A percentile compares a stretch with the other conserved stretches of the same genome.
Conservation (phyloP, 1,140 invertebrate species). For the Panulirus ornatus region DNA sequence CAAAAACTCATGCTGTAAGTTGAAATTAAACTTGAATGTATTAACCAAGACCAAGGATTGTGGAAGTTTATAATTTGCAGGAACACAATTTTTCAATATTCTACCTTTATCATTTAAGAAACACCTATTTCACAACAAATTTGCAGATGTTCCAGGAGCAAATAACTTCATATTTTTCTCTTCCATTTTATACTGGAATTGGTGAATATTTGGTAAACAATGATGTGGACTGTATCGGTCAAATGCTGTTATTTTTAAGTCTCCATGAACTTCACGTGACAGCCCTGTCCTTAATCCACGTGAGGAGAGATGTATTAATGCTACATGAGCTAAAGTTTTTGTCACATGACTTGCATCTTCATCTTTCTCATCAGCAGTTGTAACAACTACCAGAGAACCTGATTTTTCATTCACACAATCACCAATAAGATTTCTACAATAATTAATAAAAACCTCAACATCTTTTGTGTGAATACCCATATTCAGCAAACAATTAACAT, state of each 20-base stretch:
- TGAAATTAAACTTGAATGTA: too few species aligned
- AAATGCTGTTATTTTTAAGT: constrained; percentile 28
- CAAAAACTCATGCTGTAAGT: too few species aligned
- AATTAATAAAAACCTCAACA: constrained; percentile 37
- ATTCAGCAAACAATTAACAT: constrained; percentile 27
- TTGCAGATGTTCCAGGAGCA: constrained; percentile 56
- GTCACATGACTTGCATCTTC: constrained; percentile 34
- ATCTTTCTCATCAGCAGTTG: constrained; percentile 32
- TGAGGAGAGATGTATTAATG: constrained; percentile 19
- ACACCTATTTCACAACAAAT: constrained; percentile 18
- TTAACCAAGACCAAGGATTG: too few species aligned
- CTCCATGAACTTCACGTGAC: constrained; percentile 48
- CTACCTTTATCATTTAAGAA: neutral
- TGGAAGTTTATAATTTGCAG: too few species aligned
- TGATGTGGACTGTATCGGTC: constrained; percentile 8
- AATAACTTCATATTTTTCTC: constrained; percentile 58
- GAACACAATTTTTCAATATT: neutral
- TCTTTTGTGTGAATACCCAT: constrained; percentile 15
- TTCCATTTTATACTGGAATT: constrained; percentile 60
- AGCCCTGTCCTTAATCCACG: constrained; percentile 34
- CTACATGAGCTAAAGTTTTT: constrained; percentile 18
- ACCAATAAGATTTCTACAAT: constrained; percentile 40
- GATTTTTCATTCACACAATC: neutral
- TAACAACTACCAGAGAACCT: constrained; percentile 35
- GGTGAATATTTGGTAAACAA: constrained; percentile 21